Percentiles rank a stretch among this genome's conserved stretches.
Conservation (phyloP, 1,140 invertebrate species). For the Brachionus rubens region DNA sequence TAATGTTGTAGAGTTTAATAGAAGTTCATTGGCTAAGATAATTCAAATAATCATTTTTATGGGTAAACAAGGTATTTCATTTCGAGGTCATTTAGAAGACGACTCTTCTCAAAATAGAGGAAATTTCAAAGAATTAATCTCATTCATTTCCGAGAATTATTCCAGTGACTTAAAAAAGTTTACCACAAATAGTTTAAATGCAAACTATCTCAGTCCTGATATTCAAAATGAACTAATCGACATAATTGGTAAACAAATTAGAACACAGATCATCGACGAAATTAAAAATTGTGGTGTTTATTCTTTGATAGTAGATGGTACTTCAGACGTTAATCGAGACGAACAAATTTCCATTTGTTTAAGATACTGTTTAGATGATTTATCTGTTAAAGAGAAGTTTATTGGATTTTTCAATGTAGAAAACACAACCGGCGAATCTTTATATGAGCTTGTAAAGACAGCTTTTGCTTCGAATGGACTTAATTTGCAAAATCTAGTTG, state of each 20-base stretch:
- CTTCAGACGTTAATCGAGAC: not conserved
- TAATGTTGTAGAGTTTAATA: not conserved
- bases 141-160: not conserved
- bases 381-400: slow-evolving; percentile 25
- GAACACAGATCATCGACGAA: not conserved
- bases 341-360: slow-evolving; percentile 20
- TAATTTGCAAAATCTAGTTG: slow-evolving; percentile 1
- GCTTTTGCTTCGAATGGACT: not conserved
- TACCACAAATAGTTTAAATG: not conserved
- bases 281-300: not conserved
- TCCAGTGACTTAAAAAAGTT: not conserved
- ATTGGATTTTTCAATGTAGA: not conserved
- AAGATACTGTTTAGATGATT: not conserved
- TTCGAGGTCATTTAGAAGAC: not conserved
- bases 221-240: slow-evolving; percentile 27
- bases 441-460: not conserved
- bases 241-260: not conserved
- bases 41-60: slow-evolving; percentile 6
- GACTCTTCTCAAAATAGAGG: slow-evolving; percentile 1
- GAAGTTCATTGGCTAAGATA: not conserved
- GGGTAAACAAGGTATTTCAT: slow-evolving; percentile 14
- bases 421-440: not conserved
- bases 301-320: slow-evolving; percentile 25
- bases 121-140: slow-evolving; percentile 22
- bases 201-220: not conserved